A percentile compares a stretch with the other conserved stretches of the same genome.
phyloP scores from a whole-genome alignment of 2,797 vertebrate species.

The Cottoperca gobio region DNA sequence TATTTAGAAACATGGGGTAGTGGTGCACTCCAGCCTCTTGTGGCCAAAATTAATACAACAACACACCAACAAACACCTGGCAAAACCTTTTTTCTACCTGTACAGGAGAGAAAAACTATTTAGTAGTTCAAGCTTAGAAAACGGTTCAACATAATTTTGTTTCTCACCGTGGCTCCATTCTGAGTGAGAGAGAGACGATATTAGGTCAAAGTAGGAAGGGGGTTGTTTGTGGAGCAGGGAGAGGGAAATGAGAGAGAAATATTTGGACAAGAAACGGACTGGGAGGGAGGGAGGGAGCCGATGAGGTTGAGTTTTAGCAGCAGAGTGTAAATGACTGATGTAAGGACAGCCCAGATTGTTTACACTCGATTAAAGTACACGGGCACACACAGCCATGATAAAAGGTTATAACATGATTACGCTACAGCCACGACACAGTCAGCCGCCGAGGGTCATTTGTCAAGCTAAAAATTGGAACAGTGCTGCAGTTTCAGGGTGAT shows the following conservation, averaged over 20 bases:
- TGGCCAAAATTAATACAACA: too few species aligned
- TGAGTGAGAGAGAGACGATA: not conserved
- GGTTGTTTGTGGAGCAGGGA: constrained; percentile 27
- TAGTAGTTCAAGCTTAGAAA: too few species aligned
- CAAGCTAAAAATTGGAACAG: constrained; percentile 18
- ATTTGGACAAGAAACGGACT: not conserved
- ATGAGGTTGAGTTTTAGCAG: not conserved
- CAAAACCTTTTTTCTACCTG: too few species aligned
- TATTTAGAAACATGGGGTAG: too few species aligned
- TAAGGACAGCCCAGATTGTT: constrained; percentile 34
- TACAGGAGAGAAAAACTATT: too few species aligned
- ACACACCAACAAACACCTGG: too few species aligned
- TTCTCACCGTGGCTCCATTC: too few species aligned
- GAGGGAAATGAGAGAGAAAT: constrained; percentile 1
- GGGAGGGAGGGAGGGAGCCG: constrained; percentile 1
- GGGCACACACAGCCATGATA: not conserved
- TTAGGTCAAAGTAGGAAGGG: constrained; percentile 23
- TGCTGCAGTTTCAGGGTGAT: not conserved
- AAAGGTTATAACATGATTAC: constrained; percentile 37
- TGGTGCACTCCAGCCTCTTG: too few species aligned
- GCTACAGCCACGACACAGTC: constrained; percentile 11
- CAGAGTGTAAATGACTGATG: constrained; percentile 30
- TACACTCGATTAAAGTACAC: constrained; percentile 26
- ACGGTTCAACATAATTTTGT: too few species aligned
- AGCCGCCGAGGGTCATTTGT: constrained; percentile 15